phyloP scores from a whole-genome alignment of 2,888 invertebrate species.

The Leucozona laternaria region DNA sequence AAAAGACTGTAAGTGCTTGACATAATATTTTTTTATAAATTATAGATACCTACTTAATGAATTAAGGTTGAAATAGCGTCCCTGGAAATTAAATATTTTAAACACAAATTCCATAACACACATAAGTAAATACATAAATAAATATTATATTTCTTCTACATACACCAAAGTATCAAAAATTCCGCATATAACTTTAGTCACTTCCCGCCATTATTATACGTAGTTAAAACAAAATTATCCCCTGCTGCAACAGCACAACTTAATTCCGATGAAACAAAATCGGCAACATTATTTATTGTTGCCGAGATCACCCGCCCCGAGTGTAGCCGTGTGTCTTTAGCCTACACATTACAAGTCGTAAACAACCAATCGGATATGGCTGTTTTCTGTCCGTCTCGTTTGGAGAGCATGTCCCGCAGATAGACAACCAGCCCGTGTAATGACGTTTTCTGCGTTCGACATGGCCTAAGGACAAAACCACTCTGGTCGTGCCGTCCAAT shows the following conservation, averaged over 20 bases:
- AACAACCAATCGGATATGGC: conserved; percentile 61
- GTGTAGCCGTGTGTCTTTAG: conserved; percentile 10
- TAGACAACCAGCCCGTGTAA: conserved; percentile 62
- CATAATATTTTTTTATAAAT: too few species aligned
- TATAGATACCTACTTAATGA: background rate
- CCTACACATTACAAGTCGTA: conserved; percentile 50
- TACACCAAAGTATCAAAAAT: background rate
- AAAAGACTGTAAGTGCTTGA: too few species aligned
- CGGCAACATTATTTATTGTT: conserved; percentile 59
- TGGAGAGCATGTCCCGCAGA: conserved; percentile 47
- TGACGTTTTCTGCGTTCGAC: conserved; percentile 57
- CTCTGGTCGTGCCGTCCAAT: conserved; percentile 53
- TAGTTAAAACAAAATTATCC: conserved; percentile 7
- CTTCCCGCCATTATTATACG: conserved; percentile 10
- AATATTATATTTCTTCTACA: too few species aligned
- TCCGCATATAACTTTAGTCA: background rate
- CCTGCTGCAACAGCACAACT: conserved; percentile 13
- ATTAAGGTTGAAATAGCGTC: background rate
- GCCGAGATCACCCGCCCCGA: conserved; percentile 27
- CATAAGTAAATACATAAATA: background rate
- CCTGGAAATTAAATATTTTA: background rate
- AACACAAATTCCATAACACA: background rate
- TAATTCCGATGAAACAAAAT: conserved; percentile 46
- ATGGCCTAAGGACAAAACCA: conserved; percentile 51
- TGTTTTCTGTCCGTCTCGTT: conserved; percentile 26